Evolutionary conservation across 2,113 vertebrate species (phyloP).

Genomic region (Protobothrops flavoviridis): DNA sequence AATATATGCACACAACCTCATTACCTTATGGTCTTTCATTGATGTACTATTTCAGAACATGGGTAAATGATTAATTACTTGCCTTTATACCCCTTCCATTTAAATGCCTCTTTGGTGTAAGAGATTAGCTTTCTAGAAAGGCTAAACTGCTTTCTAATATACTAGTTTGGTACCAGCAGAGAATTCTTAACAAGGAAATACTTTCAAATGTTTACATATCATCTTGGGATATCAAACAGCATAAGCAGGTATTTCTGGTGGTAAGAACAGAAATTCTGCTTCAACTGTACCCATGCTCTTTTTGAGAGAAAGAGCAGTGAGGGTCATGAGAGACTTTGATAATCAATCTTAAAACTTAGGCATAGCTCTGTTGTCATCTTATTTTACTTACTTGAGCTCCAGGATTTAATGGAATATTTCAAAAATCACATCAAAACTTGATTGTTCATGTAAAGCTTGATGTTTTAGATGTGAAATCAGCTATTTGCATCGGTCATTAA

Average conservation of each 20-base stretch:
- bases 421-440: neutral
- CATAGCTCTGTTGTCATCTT: neutral
- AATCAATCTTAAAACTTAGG: neutral
- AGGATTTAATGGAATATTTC: neutral
- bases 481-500: neutral
- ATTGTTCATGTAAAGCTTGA: neutral
- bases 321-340: neutral
- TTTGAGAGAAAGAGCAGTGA: neutral
- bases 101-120: neutral
- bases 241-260: neutral
- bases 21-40: neutral
- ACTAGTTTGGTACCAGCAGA: neutral
- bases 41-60: neutral
- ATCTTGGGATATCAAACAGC: neutral
- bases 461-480: neutral
- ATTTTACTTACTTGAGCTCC: neutral
- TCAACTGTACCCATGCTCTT: neutral
- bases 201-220: neutral
- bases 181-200: neutral
- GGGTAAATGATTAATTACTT: neutral
- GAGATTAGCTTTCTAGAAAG: neutral
- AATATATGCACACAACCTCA: neutral
- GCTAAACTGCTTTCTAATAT: neutral
- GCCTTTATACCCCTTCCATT: neutral
- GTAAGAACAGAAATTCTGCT: neutral